Evolutionary conservation across 2,797 vertebrate genomes (phyloP).

Genomic region (Phoebastria nigripes): DNA sequence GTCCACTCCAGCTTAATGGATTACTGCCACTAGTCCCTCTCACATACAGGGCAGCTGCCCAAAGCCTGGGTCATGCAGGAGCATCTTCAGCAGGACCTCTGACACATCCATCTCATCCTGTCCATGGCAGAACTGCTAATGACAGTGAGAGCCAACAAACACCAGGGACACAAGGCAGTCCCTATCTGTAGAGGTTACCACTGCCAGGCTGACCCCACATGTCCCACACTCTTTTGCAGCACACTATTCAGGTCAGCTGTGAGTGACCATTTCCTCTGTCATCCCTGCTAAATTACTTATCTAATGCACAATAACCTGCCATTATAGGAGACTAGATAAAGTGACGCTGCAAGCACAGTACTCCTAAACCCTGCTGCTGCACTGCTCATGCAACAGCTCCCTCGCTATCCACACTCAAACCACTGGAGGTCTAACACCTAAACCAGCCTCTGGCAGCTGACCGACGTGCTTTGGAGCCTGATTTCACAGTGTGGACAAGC

Average conservation of each 20-base stretch:
- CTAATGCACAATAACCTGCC: neutral
- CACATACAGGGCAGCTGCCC: neutral
- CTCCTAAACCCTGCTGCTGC: neutral
- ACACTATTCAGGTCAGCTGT: neutral
- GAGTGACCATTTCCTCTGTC: neutral
- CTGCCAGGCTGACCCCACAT: neutral
- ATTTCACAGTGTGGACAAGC: neutral
- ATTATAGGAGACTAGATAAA: neutral
- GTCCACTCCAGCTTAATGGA: neutral
- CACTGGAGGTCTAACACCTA: neutral
- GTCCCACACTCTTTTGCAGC: neutral
- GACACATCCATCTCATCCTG: neutral
- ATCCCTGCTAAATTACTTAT: neutral
- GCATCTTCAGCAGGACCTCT: neutral
- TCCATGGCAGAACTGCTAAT: neutral
- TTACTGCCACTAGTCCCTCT: neutral
- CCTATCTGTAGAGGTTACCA: accelerated
- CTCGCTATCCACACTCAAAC: neutral
- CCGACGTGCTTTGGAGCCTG: accelerated
- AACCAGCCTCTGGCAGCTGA: neutral
- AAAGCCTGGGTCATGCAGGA: accelerated
- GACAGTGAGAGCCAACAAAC: neutral
- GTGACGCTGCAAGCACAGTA: neutral
- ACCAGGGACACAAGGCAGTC: neutral
- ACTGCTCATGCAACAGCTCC: neutral